Evolutionary conservation across 2,797 vertebrate species (phyloP).

Genomic region (Microchirus variegatus): DNA sequence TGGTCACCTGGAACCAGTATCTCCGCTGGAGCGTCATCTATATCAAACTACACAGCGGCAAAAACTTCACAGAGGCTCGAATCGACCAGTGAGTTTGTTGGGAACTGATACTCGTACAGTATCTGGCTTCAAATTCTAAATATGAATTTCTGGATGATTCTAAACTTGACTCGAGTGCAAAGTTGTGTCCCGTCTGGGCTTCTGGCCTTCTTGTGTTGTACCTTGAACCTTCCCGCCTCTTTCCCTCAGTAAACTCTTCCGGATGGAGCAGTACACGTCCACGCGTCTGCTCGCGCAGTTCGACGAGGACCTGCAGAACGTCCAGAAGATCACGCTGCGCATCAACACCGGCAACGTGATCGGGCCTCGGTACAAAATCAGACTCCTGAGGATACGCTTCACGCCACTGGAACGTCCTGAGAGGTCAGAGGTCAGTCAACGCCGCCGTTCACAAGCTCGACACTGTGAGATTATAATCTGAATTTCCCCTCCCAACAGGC

Average conservation of each 20-base stretch:
- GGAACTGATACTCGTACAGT: background rate
- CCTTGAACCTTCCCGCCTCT: background rate
- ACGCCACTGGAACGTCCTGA: constrained; percentile 74
- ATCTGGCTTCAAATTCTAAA: too few species aligned
- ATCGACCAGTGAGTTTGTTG: constrained; percentile 79
- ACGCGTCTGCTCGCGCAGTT: constrained; percentile 83
- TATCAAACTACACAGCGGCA: constrained; percentile 79
- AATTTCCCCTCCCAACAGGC: constrained; percentile 47
- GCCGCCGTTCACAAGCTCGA: too few species aligned
- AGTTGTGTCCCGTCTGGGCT: too few species aligned
- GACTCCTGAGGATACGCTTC: constrained; percentile 76
- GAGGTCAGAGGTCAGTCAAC: constrained; percentile 57
- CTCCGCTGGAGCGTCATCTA: constrained; percentile 82
- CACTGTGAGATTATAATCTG: background rate
- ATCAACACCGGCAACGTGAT: constrained; percentile 82
- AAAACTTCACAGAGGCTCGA: constrained; percentile 69
- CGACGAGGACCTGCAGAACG: constrained; percentile 74
- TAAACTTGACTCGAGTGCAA: too few species aligned
- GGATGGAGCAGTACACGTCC: constrained; percentile 83
- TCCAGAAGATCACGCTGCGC: constrained; percentile 82
- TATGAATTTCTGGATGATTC: too few species aligned
- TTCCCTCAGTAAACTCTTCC: constrained; percentile 70
- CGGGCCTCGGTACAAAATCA: constrained; percentile 82
- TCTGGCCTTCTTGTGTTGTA: background rate
- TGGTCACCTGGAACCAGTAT: constrained; percentile 86